Percentiles rank a stretch among this genome's conserved stretches.
These are phyloP conservation scores for Coccyzus lansbergi DNA, from an alignment of 2,797 vertebrate genomes.

Conservation along the genomic window DNA sequence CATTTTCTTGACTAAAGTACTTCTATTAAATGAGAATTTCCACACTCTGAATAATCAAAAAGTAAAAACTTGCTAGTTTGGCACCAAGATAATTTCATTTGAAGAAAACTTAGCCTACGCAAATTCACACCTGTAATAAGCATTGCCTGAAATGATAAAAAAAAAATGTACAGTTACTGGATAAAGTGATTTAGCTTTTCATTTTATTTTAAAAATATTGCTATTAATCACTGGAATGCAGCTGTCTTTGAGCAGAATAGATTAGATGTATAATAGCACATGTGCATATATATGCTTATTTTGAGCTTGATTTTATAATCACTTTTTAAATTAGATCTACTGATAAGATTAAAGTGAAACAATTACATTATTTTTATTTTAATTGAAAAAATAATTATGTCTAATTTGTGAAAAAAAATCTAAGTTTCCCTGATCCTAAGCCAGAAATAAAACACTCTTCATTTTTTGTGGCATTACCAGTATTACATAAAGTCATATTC, in stretches of 20 bases:
- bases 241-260: neutral
- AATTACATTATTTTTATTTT: neutral
- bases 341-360: neutral
- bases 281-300: neutral
- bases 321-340: neutral
- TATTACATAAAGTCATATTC: neutral
- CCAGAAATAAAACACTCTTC: neutral
- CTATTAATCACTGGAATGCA: neutral
- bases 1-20: neutral
- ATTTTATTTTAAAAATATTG: neutral
- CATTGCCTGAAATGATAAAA: neutral
- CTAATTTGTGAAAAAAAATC: neutral
- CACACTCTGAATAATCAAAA: neutral
- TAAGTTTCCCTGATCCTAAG: neutral
- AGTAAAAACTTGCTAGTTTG: neutral
- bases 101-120: neutral
- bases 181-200: neutral
- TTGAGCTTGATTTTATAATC: neutral
- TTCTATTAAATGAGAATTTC: conserved; percentile 12
- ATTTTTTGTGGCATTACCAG: neutral
- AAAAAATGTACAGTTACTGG: neutral
- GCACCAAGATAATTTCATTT: neutral
- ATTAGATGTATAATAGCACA: neutral
- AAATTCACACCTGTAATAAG: neutral
- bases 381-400: neutral